phyloP scores from a whole-genome alignment of 2,888 invertebrate species.

The Scelioninae gen. 2 region DNA sequence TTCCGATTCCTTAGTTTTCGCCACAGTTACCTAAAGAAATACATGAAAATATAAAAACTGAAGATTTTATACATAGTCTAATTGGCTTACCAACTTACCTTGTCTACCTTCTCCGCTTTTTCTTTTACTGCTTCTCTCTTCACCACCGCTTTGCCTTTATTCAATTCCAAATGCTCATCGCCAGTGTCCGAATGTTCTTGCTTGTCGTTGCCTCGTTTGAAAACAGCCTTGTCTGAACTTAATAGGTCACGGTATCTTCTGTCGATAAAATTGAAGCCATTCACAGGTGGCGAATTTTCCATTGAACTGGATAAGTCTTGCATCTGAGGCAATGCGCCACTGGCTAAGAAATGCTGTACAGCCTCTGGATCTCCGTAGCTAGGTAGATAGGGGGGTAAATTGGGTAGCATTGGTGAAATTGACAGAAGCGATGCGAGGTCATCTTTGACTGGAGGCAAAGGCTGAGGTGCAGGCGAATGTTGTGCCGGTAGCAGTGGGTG shows the following conservation, averaged over 20 bases:
- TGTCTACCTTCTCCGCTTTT: background rate
- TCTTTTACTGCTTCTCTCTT: conserved; percentile 3
- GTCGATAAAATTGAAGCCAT: conserved; percentile 64
- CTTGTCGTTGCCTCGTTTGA: conserved; percentile 55
- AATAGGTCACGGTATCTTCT: conserved; percentile 67
- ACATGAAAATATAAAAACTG: no score
- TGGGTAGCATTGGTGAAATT: conserved; percentile 28
- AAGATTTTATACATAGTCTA: no score
- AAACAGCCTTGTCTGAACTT: conserved; percentile 64
- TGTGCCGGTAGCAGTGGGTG: conserved; percentile 67
- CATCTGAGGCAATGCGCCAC: conserved; percentile 60
- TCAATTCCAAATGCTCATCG: conserved; percentile 22
- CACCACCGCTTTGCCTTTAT: background rate
- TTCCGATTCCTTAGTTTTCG: background rate
- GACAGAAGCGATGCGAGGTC: no score
- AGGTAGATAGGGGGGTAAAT: conserved; percentile 54
- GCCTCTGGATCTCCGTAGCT: conserved; percentile 43
- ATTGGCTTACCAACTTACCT: no score
- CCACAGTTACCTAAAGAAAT: conserved; percentile 2
- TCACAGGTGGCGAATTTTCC: conserved; percentile 42
- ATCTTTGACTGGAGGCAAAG: conserved; percentile 65
- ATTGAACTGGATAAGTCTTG: conserved; percentile 53
- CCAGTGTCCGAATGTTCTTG: conserved; percentile 36
- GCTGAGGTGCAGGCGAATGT: conserved; percentile 63
- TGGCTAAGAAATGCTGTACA: conserved; percentile 61